These are phyloP conservation scores for Artemia sinica DNA, from an alignment of 2,888 invertebrate genomes.

Conservation along the genomic window DNA sequence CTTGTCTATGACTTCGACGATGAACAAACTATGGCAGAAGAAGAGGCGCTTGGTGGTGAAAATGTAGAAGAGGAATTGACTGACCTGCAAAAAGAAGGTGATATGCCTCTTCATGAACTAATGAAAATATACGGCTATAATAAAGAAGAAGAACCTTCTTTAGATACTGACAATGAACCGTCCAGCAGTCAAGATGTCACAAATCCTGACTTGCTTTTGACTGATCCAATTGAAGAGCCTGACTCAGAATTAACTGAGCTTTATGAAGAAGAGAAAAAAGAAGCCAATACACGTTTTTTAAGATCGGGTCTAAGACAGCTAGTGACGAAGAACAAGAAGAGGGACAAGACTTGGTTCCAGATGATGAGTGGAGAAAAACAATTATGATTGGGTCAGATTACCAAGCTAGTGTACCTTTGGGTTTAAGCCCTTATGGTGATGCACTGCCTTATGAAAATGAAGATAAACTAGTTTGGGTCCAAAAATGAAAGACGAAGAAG, in stretches of 20 bases:
- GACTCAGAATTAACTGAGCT: conserved; percentile 7
- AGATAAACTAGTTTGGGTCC: conserved; percentile 86
- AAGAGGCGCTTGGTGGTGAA: conserved; percentile 68
- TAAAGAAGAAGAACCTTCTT: conserved; percentile 51
- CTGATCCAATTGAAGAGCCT: background rate
- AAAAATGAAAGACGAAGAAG: conserved; percentile 48
- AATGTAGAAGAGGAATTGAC: conserved; percentile 75
- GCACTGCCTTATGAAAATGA: conserved; percentile 77
- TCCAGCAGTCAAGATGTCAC: background rate
- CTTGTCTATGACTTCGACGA: conserved; percentile 95
- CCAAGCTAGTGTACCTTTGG: conserved; percentile 83
- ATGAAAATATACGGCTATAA: conserved; percentile 71
- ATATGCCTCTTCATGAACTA: conserved; percentile 87
- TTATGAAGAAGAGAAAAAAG: conserved; percentile 13
- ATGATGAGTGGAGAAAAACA: conserved; percentile 52
- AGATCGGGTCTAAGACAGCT: conserved; percentile 5
- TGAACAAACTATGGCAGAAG: conserved; percentile 87
- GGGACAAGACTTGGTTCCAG: conserved; percentile 62
- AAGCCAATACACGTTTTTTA: conserved; percentile 4
- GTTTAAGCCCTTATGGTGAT: conserved; percentile 77
- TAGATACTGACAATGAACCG: background rate
- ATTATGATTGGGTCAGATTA: conserved; percentile 89
- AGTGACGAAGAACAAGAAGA: conserved; percentile 47
- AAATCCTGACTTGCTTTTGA: background rate
- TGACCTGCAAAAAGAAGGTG: conserved; percentile 75